Base-by-base conservation (phyloP, 2,797 vertebrate genomes). In the Valencia hispanica region DNA sequence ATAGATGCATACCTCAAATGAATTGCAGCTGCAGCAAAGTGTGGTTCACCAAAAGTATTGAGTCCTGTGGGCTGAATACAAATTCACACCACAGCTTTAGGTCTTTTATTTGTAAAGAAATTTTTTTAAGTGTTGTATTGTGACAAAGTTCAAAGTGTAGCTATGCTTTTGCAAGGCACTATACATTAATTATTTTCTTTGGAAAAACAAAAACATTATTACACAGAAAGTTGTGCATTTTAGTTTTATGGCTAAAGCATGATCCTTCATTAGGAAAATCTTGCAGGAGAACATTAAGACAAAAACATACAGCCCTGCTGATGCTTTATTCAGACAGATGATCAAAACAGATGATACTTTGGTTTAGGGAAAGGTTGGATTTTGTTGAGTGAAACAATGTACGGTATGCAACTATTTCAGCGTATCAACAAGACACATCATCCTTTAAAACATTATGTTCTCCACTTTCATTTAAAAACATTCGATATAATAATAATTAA, bases 261-360 rank as follows among this genome's bases (percentile, higher is more conserved):
- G 7, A 66, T 22, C 27, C 61, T 30, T 43, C 41, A 7, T 51
- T 75, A 5, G n/a, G 41, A 51, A 47, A 79, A 74, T n/a, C n/a
- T 32, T 10, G 30, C 36, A 57, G 41, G 22, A 59, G 2, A 30
- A 34, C 45, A 69, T 82, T 78, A 18, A 43, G 6, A 68, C 14
- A 39, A 68, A 32, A 78, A 70, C 20, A 74, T 10, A 73, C 14
- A 72, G 9, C 25, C n/a, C 48, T 78, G 50, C 63, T 53, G 63
- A 74, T 80, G 12, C 72, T 83, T 74, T 79, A 73, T 83, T 87
- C 41, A 78, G 68, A 75, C 3, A 18, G 61, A 72, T 75, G 59
- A 76, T 22, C 6, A 47, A 80, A 75, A 36, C 17, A 50, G 47
- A 66, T 32, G 63, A 79, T 84, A 79, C 88, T 90, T 90, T 92